A percentile compares a stretch with the other conserved stretches of the same genome.
These are phyloP conservation scores for Protosalanx chinensis DNA, from an alignment of 2,797 vertebrate species.

Conservation along the genomic window DNA sequence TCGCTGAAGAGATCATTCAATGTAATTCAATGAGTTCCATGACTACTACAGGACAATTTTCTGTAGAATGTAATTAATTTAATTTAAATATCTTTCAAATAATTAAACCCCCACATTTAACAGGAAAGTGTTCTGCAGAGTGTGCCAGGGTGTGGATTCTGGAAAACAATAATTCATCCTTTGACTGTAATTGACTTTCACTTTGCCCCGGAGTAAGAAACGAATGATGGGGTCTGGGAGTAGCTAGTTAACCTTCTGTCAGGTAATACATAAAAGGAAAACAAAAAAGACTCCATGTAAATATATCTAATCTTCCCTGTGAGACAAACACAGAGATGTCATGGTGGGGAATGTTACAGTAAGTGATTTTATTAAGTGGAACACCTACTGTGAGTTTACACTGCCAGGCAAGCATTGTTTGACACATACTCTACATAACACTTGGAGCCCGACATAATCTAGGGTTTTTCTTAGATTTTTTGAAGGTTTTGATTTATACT, in stretches of 20 bases:
- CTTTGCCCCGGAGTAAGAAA: constrained; percentile 60
- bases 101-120: constrained; percentile 60
- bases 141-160: constrained; percentile 43
- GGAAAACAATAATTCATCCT: constrained; percentile 53
- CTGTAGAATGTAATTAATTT: constrained; percentile 55
- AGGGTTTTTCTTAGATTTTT: no score
- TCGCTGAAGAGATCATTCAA: constrained; percentile 11
- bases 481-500: not conserved
- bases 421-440: constrained; percentile 63
- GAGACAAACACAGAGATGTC: constrained; percentile 51
- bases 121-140: constrained; percentile 46
- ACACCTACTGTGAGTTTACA: constrained; percentile 62
- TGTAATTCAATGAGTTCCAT: constrained; percentile 12
- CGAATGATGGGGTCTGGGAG: constrained; percentile 67
- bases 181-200: constrained; percentile 67
- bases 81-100: constrained; percentile 57
- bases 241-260: constrained; percentile 69
- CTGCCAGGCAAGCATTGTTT: constrained; percentile 58
- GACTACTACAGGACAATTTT: constrained; percentile 40
- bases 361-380: constrained; percentile 68
- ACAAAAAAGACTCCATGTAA: constrained; percentile 40
- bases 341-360: constrained; percentile 54
- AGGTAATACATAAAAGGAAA: constrained; percentile 63
- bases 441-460: constrained; percentile 52
- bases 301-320: constrained; percentile 43